Evolutionary conservation across 2,113 vertebrate genomes (phyloP), one percentile per base, ranked within the genome.

Genomic region (Thryonomys swinderianus): DNA sequence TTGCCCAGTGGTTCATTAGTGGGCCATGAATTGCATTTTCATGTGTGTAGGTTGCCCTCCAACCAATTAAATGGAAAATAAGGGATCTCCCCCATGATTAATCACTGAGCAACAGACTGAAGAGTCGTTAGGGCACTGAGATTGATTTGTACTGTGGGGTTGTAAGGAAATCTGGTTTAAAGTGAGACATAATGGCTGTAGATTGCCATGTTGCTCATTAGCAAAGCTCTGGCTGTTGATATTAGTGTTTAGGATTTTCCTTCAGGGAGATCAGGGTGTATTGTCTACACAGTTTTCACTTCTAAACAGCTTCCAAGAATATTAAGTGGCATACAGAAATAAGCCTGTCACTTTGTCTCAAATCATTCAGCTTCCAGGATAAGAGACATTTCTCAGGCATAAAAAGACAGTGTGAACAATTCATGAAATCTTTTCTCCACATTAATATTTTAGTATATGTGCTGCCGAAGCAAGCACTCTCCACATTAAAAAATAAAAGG

Each of bases 41-140:
- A 62, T 73, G 45, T 45, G 45, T 94, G 13, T 82, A 94, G 25
- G 10, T 82, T 96, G 64, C 17, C 53, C 67, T 95, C 87, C 66
- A 91, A 45, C 62, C 86, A 93, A 94, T 96, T 96, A 95, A 91
- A 25, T 57, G 93, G 69, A 96, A 97, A 95, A 94, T 57, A 23
- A n/a, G 2, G 5, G 13, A 32, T 48, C 81, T 80, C 6, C 37
- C 10, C 40, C 18, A 67, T 81, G 76, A 92, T 94, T 93, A 91
- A 90, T 94, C 32, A 10, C 88, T 84, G 57, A 85, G 85, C 30
- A 81, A 82, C 83, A 92, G 61, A 42, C 85, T 91, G 9, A 79
- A 83, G 69, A 81, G 80, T 85, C 92, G 95, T 92, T 59, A 10
- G 82, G 85, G 90, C 55, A 73, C 14, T 81, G 89, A 95, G 74